Evolutionary conservation across 2,888 invertebrate species (phyloP), one percentile per base, ranked within the genome.

Genomic region (Amphimallon solstitiale): DNA sequence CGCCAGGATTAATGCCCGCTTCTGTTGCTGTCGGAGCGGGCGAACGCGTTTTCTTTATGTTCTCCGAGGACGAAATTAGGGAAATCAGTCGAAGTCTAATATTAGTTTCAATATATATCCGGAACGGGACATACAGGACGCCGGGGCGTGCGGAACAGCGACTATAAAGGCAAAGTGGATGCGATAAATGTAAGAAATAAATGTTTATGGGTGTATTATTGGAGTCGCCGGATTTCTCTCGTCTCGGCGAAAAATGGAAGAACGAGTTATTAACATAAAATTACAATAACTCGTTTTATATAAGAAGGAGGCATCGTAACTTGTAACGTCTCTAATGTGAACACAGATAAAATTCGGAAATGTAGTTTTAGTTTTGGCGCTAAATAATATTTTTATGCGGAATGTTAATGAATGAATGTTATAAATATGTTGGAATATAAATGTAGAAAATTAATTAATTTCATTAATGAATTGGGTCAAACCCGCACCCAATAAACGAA

Each of bases 111-210:
- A 59, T 43, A 59, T 59, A 34, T 59, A 59, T 23, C 23, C 56
- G 10, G 12, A 15, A 14, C 51, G 51, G 51, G n/a, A n/a, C n/a
- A n/a, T n/a, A 34, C 51, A 35, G 35, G 56, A 29, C 23, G n/a
- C n/a, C n/a, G 43, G 43, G 29, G n/a, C 40, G 45, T 43, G 56
- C 56, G 40, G 56, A 29, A 45, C 29, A 59, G 29, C 43, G 56
- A 59, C 56, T 43, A 59, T 59, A 59, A 59, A 59, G 34, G 29
- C 56, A 43, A 59, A 59, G 56, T 59, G 56, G 56, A 43, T 59
- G 23, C 43, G 43, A 59, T 59, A 59, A 59, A 43, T 29, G 43
- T 59, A 59, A 29, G 23, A 23, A 59, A 59, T 59, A 59, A 59
- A 59, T 59, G 56, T 59, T 43, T 19, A 45, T 17, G 4, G 15